These are phyloP conservation scores for Augochlora pura DNA, from an alignment of 1,140 invertebrate genomes.

Conservation along the genomic window DNA sequence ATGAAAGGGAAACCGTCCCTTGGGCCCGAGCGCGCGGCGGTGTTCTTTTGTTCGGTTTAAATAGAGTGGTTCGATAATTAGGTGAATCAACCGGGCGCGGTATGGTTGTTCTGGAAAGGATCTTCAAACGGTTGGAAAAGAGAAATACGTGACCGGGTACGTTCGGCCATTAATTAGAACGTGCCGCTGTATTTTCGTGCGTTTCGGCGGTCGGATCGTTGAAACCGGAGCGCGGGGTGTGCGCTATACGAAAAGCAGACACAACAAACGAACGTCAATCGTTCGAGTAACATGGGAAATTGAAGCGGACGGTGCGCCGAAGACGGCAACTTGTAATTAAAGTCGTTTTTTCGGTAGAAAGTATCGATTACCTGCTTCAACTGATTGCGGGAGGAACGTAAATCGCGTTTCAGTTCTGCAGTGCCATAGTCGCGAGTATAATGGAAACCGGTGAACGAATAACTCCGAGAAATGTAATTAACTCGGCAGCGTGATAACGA, in stretches of 20 bases:
- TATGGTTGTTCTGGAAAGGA: not conserved
- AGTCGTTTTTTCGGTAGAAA: no score
- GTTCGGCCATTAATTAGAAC: conserved; percentile 25
- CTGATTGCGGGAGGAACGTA: no score
- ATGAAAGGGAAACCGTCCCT: not conserved
- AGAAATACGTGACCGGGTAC: conserved; percentile 19
- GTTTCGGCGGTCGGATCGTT: not conserved
- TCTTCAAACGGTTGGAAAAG: conserved; percentile 9
- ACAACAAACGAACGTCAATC: not conserved
- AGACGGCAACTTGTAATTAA: no score
- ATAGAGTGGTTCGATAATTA: conserved; percentile 8
- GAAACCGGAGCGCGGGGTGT: not conserved
- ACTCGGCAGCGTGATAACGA: no score
- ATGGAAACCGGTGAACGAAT: no score
- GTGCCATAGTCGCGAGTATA: no score
- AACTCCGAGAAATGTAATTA: no score
- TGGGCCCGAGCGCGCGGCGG: not conserved
- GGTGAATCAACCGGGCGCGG: not conserved
- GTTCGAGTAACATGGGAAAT: no score
- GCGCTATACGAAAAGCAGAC: not conserved
- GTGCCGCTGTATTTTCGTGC: not conserved
- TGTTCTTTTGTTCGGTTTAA: not conserved
- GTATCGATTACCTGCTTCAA: no score
- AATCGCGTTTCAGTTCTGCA: no score
- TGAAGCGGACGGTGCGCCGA: no score